These are phyloP conservation scores for Fundulus diaphanus DNA, from an alignment of 2,797 vertebrate genomes.

Conservation along the genomic window DNA sequence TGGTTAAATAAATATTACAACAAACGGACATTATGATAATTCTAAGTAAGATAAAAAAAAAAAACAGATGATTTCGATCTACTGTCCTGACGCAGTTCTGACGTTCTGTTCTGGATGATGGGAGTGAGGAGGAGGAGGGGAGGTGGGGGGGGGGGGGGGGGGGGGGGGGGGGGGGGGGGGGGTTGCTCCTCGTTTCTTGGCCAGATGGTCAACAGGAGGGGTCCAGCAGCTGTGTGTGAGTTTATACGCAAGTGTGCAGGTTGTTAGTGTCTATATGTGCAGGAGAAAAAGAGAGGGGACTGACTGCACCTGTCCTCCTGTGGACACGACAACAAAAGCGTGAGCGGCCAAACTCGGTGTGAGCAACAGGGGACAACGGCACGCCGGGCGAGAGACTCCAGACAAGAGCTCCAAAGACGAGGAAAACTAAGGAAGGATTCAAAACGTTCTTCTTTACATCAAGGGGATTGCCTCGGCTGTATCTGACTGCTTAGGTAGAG, in stretches of 20 bases:
- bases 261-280: conserved; percentile 15
- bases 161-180: background rate
- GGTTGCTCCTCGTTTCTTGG: conserved; percentile 47
- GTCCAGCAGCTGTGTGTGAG: conserved; percentile 70
- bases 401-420: background rate
- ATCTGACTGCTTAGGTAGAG: conserved; percentile 7
- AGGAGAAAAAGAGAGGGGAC: conserved; percentile 30
- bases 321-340: conserved; percentile 60
- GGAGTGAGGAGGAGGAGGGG: too few relatives aligned
- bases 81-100: background rate
- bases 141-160: background rate
- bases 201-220: conserved; percentile 82
- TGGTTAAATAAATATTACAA: too few relatives aligned
- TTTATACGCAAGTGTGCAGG: background rate
- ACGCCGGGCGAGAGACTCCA: background rate
- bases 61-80: background rate
- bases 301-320: conserved; percentile 71
- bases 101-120: too few relatives aligned
- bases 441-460: background rate
- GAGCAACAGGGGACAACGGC: conserved; percentile 33
- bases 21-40: too few relatives aligned
- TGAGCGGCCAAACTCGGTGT: conserved; percentile 23
- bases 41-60: too few relatives aligned
- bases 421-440: background rate
- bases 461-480: background rate